Evolutionary conservation across 2,113 vertebrate genomes (phyloP), one percentile per base, ranked within the genome.

Genomic region (Lates calcarifer): DNA sequence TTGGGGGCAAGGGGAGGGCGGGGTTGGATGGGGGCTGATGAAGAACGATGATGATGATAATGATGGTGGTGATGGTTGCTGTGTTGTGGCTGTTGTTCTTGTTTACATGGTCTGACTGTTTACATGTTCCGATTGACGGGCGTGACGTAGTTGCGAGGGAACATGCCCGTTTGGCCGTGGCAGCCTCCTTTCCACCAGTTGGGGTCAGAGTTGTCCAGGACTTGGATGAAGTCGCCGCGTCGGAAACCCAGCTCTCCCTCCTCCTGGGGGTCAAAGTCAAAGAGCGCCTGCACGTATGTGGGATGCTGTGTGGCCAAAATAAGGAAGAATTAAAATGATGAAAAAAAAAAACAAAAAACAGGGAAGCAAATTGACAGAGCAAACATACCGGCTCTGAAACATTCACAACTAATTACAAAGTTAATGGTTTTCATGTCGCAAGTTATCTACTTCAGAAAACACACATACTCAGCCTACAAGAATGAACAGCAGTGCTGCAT

Each of bases 111-210:
- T 81, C 70, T 63, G 90, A 82, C 74, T 83, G 74, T 90, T 96
- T 97, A 99, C 96, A 98, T 97, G 94, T 97, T 99, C 96, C 96
- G 96, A 92, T 96, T 98, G 91, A 99, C 97, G 0, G 98, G 98
- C 81, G 97, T 98, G 94, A 99, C 98, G 8, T 99, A 99, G 92
- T 99, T 99, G 94, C 98, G 98, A 29, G 98, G 98, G 92, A 99
- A 99, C 98, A 99, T 99, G 95, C 98, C 98, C 70, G 98, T 99
- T 87, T 97, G 97, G 90, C 97, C 95, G 1, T 99, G 98, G 94
- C 98, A 99, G 47, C 96, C 97, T 83, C 98, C 98, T 88, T 99
- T 99, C 98, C 98, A 99, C 98, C 98, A 99, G 94, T 99, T 99
- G 94, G 98, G 98, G 92, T 99, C 98, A 45, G 98, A 99, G 96